Percentiles rank a stretch among this genome's conserved stretches.
Conservation (phyloP, 2,888 invertebrate species). For the Agrochola lychnidis region DNA sequence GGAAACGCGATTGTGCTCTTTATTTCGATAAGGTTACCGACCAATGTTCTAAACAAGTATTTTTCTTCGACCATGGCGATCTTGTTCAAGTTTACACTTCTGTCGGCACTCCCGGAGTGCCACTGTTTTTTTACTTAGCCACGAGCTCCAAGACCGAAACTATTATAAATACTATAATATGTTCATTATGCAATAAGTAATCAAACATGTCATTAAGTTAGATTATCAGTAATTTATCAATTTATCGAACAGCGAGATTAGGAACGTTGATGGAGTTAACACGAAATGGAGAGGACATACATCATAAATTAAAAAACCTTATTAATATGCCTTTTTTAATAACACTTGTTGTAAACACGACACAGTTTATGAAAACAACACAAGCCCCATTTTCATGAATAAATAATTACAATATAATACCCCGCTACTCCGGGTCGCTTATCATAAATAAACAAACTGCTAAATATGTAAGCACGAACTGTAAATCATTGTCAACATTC, state of each 20-base stretch:
- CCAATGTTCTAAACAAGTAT: no score
- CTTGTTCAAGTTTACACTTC: no score
- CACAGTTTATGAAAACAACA: slow-evolving; percentile 42
- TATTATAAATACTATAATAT: no score
- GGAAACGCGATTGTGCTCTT: no score
- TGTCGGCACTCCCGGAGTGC: no score
- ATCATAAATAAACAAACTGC: slow-evolving; percentile 59
- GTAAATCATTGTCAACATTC: slow-evolving; percentile 64
- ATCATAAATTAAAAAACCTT: not conserved
- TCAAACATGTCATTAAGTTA: not conserved
- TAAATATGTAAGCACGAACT: slow-evolving; percentile 58
- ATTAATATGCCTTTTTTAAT: slow-evolving; percentile 5
- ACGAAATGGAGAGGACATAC: not conserved
- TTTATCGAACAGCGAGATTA: not conserved
- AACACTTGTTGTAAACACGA: slow-evolving; percentile 28
- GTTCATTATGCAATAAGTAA: not conserved
- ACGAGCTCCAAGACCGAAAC: no score
- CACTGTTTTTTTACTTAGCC: no score
- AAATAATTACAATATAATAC: slow-evolving; percentile 64
- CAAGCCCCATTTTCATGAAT: slow-evolving; percentile 51
- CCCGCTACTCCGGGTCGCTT: slow-evolving; percentile 40
- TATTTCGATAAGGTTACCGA: no score
- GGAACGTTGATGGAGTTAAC: not conserved
- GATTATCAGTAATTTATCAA: not conserved
- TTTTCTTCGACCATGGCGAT: no score